Evolutionary conservation across 2,797 vertebrate species (phyloP).

Genomic region (Cuculus canorus): DNA sequence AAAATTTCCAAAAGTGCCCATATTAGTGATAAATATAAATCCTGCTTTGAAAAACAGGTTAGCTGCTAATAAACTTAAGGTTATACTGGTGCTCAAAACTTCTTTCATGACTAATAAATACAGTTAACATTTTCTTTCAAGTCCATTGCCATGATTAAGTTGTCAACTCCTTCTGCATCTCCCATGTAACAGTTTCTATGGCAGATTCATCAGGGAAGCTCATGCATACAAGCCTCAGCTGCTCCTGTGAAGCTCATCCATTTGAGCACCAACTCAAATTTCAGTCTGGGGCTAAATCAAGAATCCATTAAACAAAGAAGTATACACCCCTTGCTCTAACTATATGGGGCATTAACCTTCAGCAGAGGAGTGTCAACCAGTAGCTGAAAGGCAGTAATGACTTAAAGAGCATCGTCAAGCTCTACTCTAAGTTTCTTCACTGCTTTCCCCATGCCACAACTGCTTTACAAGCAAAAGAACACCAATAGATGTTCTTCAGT

Average conservation of each 20-base stretch:
- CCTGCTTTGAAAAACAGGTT: neutral
- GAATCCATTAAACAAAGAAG: neutral
- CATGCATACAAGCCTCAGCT: neutral
- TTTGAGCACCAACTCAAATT: accelerated
- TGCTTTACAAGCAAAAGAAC: neutral
- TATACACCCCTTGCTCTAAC: neutral
- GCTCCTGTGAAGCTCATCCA: neutral
- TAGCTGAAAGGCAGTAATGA: neutral
- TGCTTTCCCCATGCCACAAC: neutral
- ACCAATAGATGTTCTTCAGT: neutral
- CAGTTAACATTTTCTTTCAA: neutral
- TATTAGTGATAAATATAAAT: neutral
- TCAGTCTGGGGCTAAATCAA: neutral
- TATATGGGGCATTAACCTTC: neutral
- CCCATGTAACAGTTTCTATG: neutral
- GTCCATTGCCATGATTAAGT: neutral
- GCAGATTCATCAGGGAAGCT: neutral
- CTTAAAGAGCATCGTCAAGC: neutral
- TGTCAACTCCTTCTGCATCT: neutral
- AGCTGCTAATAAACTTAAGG: neutral
- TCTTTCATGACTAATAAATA: neutral
- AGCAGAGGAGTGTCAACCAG: neutral
- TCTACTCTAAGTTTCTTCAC: neutral
- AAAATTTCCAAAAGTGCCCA: neutral
- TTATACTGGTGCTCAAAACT: neutral